Conservation (phyloP, 2,888 invertebrate genomes). For the Zygaena filipendulae region DNA sequence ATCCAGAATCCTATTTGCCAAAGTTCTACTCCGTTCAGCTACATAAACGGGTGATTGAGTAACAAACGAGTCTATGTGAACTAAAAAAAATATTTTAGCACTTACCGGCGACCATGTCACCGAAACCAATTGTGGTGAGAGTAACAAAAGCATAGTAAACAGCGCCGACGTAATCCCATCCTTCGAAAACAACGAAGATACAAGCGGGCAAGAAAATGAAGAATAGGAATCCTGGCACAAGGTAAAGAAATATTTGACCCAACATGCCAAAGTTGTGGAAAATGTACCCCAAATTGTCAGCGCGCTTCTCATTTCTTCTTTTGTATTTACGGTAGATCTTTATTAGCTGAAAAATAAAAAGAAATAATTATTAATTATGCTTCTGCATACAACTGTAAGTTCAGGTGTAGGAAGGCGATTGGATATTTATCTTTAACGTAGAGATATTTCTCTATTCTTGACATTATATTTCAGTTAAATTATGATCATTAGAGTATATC, state of each 20-base stretch:
- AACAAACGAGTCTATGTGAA: too few species aligned
- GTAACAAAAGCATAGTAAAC: constrained; percentile 91
- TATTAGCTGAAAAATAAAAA: constrained; percentile 70
- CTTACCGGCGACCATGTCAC: constrained; percentile 90
- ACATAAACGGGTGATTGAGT: too few species aligned
- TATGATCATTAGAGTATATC: too few species aligned
- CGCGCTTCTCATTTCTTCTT: constrained; percentile 70
- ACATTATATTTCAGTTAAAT: too few species aligned
- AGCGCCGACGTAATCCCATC: constrained; percentile 86
- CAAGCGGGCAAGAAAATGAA: constrained; percentile 89
- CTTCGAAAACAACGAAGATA: constrained; percentile 85
- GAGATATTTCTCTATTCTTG: too few species aligned
- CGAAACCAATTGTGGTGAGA: constrained; percentile 90
- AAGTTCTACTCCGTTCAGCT: too few species aligned
- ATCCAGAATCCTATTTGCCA: too few species aligned
- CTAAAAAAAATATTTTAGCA: too few species aligned
- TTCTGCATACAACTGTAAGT: background rate
- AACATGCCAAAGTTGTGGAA: constrained; percentile 78
- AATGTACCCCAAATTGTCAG: constrained; percentile 69
- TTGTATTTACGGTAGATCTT: constrained; percentile 86
- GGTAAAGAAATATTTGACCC: constrained; percentile 82
- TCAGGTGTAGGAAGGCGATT: too few species aligned
- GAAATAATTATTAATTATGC: constrained; percentile 1
- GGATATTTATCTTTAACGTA: too few species aligned
- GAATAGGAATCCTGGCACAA: constrained; percentile 89